phyloP scores from a whole-genome alignment of 2,797 vertebrate species.

The Morus bassanus region DNA sequence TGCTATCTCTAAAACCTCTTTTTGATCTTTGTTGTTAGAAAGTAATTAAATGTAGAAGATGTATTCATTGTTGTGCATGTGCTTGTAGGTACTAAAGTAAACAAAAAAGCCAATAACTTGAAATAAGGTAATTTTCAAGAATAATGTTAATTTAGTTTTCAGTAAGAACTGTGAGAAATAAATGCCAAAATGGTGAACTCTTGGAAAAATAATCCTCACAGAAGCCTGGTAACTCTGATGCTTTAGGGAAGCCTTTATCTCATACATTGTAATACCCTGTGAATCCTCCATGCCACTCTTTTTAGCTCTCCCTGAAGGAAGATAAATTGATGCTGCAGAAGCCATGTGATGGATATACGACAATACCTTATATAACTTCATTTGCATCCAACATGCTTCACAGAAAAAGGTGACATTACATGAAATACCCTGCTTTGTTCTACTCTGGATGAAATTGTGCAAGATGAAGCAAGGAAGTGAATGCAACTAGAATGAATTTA shows the following conservation, averaged over 20 bases:
- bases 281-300: background rate
- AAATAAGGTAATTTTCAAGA: background rate
- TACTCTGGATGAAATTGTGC: background rate
- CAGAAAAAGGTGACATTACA: background rate
- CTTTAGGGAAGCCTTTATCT: background rate
- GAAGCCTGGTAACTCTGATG: background rate
- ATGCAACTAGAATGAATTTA: background rate
- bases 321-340: background rate
- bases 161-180: background rate
- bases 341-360: background rate
- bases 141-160: background rate
- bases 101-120: background rate
- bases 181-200: background rate
- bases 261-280: background rate
- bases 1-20: background rate
- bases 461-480: background rate
- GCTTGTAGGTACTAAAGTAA: background rate
- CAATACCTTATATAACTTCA: background rate
- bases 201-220: background rate
- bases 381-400: background rate
- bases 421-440: background rate
- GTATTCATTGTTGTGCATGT: background rate
- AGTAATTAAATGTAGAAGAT: background rate
- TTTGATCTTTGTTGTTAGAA: background rate
- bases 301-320: background rate